A percentile compares a stretch with the other conserved stretches of the same genome.
Evolutionary conservation across 2,113 vertebrate species (phyloP).

Genomic region (Osmerus eperlanus): DNA sequence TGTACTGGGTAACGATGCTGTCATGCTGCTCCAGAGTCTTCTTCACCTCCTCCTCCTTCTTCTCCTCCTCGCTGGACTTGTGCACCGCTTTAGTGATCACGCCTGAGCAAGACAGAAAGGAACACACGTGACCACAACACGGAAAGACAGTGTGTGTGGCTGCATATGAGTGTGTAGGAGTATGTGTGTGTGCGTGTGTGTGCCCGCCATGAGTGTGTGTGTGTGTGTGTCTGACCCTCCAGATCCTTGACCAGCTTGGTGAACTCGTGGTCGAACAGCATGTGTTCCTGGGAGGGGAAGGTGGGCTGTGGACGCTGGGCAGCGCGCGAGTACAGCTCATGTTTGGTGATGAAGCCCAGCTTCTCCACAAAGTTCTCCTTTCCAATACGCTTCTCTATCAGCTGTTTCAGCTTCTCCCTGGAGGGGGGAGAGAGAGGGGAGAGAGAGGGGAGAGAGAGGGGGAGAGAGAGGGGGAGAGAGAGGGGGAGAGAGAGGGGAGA

Average conservation of each 20-base stretch:
- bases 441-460: neutral
- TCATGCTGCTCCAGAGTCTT: constrained; percentile 97
- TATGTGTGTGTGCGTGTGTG: neutral
- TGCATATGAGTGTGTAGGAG: neutral
- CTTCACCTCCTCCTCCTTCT: constrained; percentile 97
- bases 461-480: neutral
- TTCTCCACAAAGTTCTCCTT: constrained; percentile 98
- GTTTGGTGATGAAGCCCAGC: constrained; percentile 93
- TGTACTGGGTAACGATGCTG: constrained; percentile 96
- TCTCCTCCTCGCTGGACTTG: constrained; percentile 96
- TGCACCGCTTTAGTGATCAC: constrained; percentile 95
- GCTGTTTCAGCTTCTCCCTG: constrained; percentile 96
- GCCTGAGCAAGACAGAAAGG: constrained; percentile 61
- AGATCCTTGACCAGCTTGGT: constrained; percentile 96
- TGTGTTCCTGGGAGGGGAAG: constrained; percentile 88
- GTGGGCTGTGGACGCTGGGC: constrained; percentile 93
- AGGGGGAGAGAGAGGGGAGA: neutral
- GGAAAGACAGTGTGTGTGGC: neutral
- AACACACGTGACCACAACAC: neutral
- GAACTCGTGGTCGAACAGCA: constrained; percentile 99
- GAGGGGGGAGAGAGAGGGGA: neutral
- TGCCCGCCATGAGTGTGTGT: too few relatives aligned
- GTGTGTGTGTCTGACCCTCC: constrained; percentile 78
- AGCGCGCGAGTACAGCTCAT: constrained; percentile 93
- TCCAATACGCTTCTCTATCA: constrained; percentile 97